Base-by-base conservation (phyloP, 2,888 invertebrate genomes). In the Phengaris alcon region DNA sequence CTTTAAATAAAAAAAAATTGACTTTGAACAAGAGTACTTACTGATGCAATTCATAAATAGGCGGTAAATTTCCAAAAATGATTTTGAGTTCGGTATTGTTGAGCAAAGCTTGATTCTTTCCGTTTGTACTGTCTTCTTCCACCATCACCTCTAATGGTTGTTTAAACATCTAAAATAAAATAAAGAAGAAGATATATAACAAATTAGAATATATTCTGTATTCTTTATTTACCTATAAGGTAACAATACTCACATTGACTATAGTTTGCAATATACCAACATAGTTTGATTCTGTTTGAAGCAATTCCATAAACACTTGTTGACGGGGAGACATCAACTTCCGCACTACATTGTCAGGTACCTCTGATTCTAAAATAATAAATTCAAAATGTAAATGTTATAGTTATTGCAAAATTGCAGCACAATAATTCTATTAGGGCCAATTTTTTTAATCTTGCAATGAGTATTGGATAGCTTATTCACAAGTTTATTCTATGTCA, bases 201-300 rank as follows among this genome's bases (percentile, higher is more conserved):
- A n/a, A 74, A 8, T 57, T 9, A 59, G 13, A 68, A 13, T 46
- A 46, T 68, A 35, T 35, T 22, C 0, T 35, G 35, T n/a, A 13
- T 6, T 68, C 6, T 64, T 35, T 9, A 64, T 35, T 9, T 22
- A 59, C 10, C 7, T 22, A 10, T 10, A 59, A 22, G 4, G 10
- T 59, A 10, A n/a, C 46, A 13, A 73, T 78, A 82, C 90, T 86
- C 90, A 97, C 99, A 88, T 96, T 97, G 86, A 98, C 96, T 84
- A 99, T 98, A 59, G 98, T 98, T 83, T 97, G 96, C 82, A 99
- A 94, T 85, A 99, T 98, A 78, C 97, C 97, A 77, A 99, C 98
- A 90, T 99, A 99, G 94, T 99, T 99, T 77, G 96, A 97, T 90
- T 99, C 99, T 0, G 99, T 99, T 89, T 98, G 98, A 79, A 98